Evolutionary conservation across 2,888 invertebrate genomes (phyloP), one percentile per base, ranked within the genome.

Genomic region (Tenthredo mesomela): DNA sequence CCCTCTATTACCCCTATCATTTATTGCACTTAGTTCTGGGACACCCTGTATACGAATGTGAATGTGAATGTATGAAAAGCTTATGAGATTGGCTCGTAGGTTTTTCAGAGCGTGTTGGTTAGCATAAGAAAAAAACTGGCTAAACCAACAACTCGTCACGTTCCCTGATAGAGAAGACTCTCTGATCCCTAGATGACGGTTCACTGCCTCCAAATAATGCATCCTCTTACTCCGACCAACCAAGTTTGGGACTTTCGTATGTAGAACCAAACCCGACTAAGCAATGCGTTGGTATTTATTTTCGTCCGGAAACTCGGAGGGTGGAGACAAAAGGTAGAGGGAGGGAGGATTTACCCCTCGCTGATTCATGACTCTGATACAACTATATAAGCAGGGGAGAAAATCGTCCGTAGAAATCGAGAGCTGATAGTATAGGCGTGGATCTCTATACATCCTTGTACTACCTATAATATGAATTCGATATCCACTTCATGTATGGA

Each of bases 271-370:
- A 21, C 15, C 33, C 29, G 15, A 21, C 47, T 21, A 37, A 37
- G 58, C n/a, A 61, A 33, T 5, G 61, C 40, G 9, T 33, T 61
- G 61, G 61, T 40, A 80, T 80, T 80, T 80, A 80, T 80, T 80
- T 80, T 80, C 33, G 12, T 37, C 61, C 61, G 80, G 80, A 61
- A 80, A 21, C 25, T 37, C 18, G 25, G 0, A 25, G 50, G 50
- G 40, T 61, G n/a, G 40, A 58, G 61, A 61, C 58, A 80, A 61
- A 80, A 80, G 40, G 3, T 15, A 47, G 40, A 15, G 61, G 58
- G 40, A 15, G 61, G 58, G 21, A 61, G 80, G 80, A 80, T 80
- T 61, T 15, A 80, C 40, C 61, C 43, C 61, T 61, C 50, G 61
- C 80, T 80, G 80, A 61, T 80, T 61, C 61, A 61, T 80, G 80